Base-by-base conservation (phyloP, 2,113 vertebrate species). In the Cichladusa arquata region DNA sequence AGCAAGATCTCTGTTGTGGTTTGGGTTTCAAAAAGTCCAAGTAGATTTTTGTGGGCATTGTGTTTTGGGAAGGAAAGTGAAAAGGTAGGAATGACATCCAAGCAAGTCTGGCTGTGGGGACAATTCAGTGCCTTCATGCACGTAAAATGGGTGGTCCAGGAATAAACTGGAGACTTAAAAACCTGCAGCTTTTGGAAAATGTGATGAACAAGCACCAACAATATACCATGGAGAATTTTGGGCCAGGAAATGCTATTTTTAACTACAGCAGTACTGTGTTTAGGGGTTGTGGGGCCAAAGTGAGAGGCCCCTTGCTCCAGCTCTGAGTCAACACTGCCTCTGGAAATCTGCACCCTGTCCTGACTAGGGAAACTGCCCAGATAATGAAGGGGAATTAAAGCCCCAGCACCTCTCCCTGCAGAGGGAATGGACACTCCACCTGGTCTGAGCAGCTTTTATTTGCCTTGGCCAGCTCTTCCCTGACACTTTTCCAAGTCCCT, bases 81-180 rank as follows among this genome's bases (percentile, higher is more conserved):
- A 69, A 70, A 84, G 15, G 31, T 2, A 8, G 36, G 36, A 76
- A 66, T 7, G 5, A 3, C 23, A 48, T 54, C 44, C 36, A 48
- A 2, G 6, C 14, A 78, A 70, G 42, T 58, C 45, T 72, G 80
- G 18, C 67, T 3, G 2, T 10, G 24, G 31, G 26, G 44, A 42
- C 4, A 12, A 51, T 58, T 85, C 0, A 1, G 36, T 82, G 53
- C 23, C 62, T 85, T 71, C 13, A 4, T 29, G 33, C 48, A 33
- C 0, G 0, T 44, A 58, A 79, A 82, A 34, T 1, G 8, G 23
- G n/a, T 44, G 14, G 9, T 20, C 40, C 5, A n/a, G 56, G 50
- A 91, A 61, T 66, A 87, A 74, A 70, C 13, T 12, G 65, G 38
- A 82, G 57, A 58, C 51, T 42, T 57, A 11, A 90, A 85, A 65